Evolutionary conservation across 2,888 invertebrate species (phyloP).

Genomic region (Drosophila subquinaria): DNA sequence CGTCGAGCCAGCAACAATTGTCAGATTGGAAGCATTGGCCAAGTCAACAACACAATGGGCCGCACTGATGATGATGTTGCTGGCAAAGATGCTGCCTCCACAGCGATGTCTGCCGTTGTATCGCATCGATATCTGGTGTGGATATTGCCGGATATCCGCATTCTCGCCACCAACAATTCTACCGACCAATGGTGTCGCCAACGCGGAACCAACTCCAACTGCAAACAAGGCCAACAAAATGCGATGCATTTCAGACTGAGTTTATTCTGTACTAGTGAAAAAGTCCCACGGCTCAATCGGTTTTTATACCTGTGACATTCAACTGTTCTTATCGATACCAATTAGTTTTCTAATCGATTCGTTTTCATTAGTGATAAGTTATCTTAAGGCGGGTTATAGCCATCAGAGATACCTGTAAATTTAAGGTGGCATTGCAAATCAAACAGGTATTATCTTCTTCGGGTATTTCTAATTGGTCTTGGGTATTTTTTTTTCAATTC

Average conservation of each 20-base stretch:
- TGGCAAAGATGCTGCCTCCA: constrained; percentile 66
- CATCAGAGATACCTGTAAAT: constrained; percentile 13
- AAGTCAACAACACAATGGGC: constrained; percentile 70
- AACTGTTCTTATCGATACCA: constrained; percentile 9
- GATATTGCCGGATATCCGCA: constrained; percentile 57
- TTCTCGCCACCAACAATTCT: constrained; percentile 67
- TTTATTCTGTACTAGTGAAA: neutral
- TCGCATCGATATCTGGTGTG: constrained; percentile 77
- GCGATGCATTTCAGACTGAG: constrained; percentile 40
- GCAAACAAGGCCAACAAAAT: constrained; percentile 31
- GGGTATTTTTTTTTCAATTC: constrained; percentile 15
- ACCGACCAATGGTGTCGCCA: constrained; percentile 53
- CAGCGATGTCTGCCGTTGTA: constrained; percentile 73
- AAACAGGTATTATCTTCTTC: neutral
- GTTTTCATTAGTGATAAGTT: constrained; percentile 6
- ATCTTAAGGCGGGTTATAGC: constrained; percentile 6
- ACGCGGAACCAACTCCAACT: constrained; percentile 4
- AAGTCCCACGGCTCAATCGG: neutral
- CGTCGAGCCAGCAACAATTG: constrained; percentile 72
- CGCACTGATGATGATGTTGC: constrained; percentile 68
- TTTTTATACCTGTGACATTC: constrained; percentile 8
- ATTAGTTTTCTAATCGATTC: constrained; percentile 20
- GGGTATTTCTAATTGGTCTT: neutral
- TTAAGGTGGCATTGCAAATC: constrained; percentile 11
- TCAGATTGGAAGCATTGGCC: constrained; percentile 34